Evolutionary conservation across 2,888 invertebrate species (phyloP), one percentile per base, ranked within the genome.

Genomic region (Microplitis deprimator): DNA sequence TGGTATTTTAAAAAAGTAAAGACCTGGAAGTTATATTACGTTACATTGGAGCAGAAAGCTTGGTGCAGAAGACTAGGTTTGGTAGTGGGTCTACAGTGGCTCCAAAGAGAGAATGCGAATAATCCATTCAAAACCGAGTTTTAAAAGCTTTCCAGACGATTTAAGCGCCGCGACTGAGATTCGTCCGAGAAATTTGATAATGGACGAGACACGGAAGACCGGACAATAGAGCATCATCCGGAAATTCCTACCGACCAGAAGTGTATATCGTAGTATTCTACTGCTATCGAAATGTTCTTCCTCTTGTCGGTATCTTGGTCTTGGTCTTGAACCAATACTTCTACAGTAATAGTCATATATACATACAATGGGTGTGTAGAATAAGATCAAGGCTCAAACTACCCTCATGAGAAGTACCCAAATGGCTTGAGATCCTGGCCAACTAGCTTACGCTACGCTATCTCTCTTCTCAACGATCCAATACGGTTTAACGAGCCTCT

Each of bases 181-280:
- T 64, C 59, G 64, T 59, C 80, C 75, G 77, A 79, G 80, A 81
- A 82, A 82, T 82, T 82, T 82, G 82, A 82, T 82, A 82, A 82
- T 82, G 79, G 81, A 81, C 78, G 79, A 77, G 79, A 68, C 67
- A 72, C 81, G 79, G 80, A 68, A 70, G 76, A 73, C 77, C 79
- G 82, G 81, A 82, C 82, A 82, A 82, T 81, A 77, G 79, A 75
- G 75, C 75, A 73, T 68, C 60, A 29, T 65, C 60, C 72, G 68
- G 73, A 76, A 73, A 72, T 72, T 72, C 41, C 61, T 73, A 50
- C 50, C 62, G 39, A 59, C 65, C 64, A 76, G 39, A 29, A 29
- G 72, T 71, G 59, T n/a, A 64, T 10, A 40, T 39, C 20, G 50
- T 50, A 50, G 41, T 39, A 72, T 72, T 29, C 72, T 72, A 6